These are phyloP conservation scores for Aphyosemion australe DNA, from an alignment of 2,113 vertebrate species.

Conservation along the genomic window DNA sequence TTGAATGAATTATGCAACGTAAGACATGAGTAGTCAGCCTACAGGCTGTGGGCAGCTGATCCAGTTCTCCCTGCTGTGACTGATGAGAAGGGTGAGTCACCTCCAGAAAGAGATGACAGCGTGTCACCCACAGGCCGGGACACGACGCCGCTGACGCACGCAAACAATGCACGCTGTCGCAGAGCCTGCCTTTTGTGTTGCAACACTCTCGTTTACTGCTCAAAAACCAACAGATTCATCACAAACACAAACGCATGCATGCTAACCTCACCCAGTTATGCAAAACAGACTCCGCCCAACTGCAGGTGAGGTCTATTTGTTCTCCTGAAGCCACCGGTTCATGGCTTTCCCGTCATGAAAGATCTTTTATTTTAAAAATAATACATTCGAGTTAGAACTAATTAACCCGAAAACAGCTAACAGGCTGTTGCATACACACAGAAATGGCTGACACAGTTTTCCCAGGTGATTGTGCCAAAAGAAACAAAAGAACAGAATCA, in stretches of 20 bases:
- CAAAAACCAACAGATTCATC: not conserved
- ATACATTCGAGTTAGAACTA: conserved; percentile 25
- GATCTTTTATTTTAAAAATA: conserved; percentile 16
- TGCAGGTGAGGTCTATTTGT: conserved; percentile 54
- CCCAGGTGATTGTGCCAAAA: conserved; percentile 26
- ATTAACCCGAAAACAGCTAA: conserved; percentile 14
- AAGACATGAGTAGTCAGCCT: conserved; percentile 33
- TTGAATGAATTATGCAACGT: conserved; percentile 34
- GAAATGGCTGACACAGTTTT: conserved; percentile 29
- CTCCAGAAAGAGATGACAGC: conserved; percentile 35
- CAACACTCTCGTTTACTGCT: not conserved
- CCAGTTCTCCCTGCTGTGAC: conserved; percentile 39
- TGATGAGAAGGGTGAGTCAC: conserved; percentile 64
- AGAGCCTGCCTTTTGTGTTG: not conserved
- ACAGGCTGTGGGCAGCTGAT: conserved; percentile 40
- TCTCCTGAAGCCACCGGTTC: conserved; percentile 20
- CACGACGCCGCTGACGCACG: conserved; percentile 27
- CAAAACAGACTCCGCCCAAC: conserved; percentile 5
- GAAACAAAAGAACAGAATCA: conserved; percentile 47
- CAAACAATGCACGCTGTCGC: conserved; percentile 8
- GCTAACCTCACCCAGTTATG: not conserved
- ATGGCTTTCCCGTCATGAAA: conserved; percentile 3
- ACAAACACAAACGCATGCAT: not conserved
- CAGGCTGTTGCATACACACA: conserved; percentile 17
- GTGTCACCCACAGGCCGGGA: conserved; percentile 51